Conservation (phyloP, 2,113 vertebrate genomes). For the Muscicapa adusta region DNA sequence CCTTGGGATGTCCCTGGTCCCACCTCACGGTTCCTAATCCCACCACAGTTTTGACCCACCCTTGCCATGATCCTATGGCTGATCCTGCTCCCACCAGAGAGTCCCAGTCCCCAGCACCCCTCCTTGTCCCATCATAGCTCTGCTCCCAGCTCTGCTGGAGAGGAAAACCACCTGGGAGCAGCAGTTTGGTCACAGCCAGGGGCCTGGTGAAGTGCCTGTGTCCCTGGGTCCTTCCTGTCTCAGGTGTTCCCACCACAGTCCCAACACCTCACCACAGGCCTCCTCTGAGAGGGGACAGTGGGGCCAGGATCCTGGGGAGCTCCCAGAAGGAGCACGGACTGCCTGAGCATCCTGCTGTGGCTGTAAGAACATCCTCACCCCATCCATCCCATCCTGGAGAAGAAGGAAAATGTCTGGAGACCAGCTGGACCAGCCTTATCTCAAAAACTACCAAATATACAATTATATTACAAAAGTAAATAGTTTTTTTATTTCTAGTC, state of each 20-base stretch:
- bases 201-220: neutral
- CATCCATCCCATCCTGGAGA: neutral
- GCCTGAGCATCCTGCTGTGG: neutral
- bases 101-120: neutral
- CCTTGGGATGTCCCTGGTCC: neutral
- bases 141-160: neutral
- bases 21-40: neutral
- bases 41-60: neutral
- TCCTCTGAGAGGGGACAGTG: neutral
- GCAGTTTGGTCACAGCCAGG: neutral
- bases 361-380: neutral
- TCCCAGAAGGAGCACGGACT: neutral
- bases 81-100: neutral
- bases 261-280: neutral
- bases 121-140: neutral
- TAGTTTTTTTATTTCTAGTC: neutral
- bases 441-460: neutral
- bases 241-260: neutral
- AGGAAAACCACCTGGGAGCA: neutral
- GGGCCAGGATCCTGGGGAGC: neutral
- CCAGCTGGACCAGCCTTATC: neutral
- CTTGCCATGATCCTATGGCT: neutral
- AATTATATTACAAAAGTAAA: constrained; percentile 53
- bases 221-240: neutral
- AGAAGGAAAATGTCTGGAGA: neutral